Percentiles rank a stretch among this genome's conserved stretches.
These are phyloP conservation scores for Ctenopoma multispine DNA, from an alignment of 2,797 vertebrate species.

Conservation along the genomic window DNA sequence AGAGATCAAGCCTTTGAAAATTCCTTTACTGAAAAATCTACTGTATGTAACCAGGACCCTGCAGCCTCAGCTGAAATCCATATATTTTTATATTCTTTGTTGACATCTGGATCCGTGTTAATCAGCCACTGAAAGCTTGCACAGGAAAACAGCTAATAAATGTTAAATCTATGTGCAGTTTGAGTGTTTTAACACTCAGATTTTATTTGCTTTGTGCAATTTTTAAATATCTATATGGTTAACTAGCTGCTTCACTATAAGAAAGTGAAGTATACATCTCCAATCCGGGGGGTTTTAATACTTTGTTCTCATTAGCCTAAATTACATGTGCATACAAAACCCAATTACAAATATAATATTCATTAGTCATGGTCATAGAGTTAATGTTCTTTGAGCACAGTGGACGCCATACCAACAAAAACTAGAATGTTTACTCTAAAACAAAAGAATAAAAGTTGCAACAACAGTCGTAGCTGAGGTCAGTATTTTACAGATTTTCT, in stretches of 20 bases:
- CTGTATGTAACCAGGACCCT: background rate
- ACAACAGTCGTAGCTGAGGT: background rate
- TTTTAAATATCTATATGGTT: background rate
- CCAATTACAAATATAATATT: background rate
- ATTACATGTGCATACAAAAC: background rate
- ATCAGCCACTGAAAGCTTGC: background rate
- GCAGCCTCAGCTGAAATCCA: conserved; percentile 3
- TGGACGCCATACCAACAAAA: background rate
- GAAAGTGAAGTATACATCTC: background rate
- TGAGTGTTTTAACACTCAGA: background rate
- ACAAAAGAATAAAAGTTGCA: background rate
- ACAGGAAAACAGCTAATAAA: background rate
- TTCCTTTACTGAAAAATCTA: conserved; percentile 4
- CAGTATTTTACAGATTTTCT: background rate
- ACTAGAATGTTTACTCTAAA: background rate
- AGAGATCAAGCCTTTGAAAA: conserved; percentile 2
- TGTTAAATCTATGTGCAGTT: background rate
- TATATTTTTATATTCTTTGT: background rate
- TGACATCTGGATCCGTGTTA: background rate
- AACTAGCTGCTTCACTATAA: background rate
- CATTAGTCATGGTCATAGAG: background rate
- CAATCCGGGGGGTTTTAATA: background rate
- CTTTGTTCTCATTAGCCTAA: background rate
- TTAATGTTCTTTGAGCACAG: background rate
- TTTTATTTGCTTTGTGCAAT: background rate